phyloP scores from a whole-genome alignment of 2,113 vertebrate species.

The Brachionichthys hirsutus region DNA sequence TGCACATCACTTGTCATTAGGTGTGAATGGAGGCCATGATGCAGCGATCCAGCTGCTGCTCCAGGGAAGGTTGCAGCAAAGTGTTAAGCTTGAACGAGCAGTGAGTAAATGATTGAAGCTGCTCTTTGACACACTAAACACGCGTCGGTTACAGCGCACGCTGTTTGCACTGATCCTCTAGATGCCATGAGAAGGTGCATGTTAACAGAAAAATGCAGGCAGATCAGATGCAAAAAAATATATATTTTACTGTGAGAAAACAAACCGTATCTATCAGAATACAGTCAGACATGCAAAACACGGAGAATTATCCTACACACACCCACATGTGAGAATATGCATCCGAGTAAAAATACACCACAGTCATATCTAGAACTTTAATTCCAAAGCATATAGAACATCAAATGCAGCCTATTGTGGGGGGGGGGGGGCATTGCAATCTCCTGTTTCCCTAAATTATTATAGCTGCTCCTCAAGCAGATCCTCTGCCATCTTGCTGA shows the following conservation, averaged over 20 bases:
- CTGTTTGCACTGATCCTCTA: slow-evolving; percentile 17
- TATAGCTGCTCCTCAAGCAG: slow-evolving; percentile 43
- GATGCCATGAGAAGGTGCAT: not conserved
- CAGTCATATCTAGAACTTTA: slow-evolving; percentile 13
- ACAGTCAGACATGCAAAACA: not conserved
- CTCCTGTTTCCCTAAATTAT: slow-evolving; percentile 62
- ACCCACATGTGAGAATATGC: too few relatives aligned
- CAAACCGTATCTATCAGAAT: not conserved
- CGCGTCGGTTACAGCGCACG: slow-evolving; percentile 5
- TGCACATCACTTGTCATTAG: slow-evolving; percentile 10
- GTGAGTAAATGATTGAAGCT: slow-evolving; percentile 61
- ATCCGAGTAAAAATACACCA: not conserved
- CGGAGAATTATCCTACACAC: not conserved
- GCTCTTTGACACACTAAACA: slow-evolving; percentile 20
- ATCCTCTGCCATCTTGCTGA: slow-evolving; percentile 55
- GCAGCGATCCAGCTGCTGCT: slow-evolving; percentile 31
- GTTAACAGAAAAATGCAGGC: not conserved
- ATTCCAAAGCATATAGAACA: not conserved
- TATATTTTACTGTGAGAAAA: not conserved
- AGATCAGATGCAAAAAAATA: too few relatives aligned
- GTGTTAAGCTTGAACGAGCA: slow-evolving; percentile 39
- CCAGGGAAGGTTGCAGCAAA: slow-evolving; percentile 50
- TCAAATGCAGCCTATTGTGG: slow-evolving; percentile 35
- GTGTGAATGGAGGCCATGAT: not conserved
- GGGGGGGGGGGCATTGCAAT: slow-evolving; percentile 29